Evolutionary conservation across 1,140 invertebrate genomes (phyloP), one percentile per base, ranked within the genome.

Genomic region (Macrotrachela quadricornifera): DNA sequence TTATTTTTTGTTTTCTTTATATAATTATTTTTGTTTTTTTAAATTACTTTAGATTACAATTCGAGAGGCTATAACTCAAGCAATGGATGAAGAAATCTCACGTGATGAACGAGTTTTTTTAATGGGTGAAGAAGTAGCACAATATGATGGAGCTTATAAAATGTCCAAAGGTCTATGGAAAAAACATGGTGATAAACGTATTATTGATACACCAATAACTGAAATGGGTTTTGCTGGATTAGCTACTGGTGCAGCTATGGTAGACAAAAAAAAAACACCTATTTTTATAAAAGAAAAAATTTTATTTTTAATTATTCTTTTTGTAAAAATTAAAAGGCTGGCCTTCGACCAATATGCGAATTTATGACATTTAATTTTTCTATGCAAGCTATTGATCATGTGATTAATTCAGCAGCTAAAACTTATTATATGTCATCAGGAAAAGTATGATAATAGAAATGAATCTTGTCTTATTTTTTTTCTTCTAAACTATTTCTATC

Each of bases 111-210:
- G 77, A 53, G 91, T 99, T 0, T 92, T 95, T 68, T 62, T 99
- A 16, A 61, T 97, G 44, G 92, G 92, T 40, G 91, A 96, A 71
- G 92, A 99, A 74, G 92, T 97, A 0, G 91, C 90, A n/a, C 77
- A 83, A 69, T 97, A 95, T 63, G 90, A 97, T 66, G 92, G 91
- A 54, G 90, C 91, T 18, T 97, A 96, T 62, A 97, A 96, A 63
- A 74, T 87, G 21, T 84, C 79, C 37, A 79, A 85, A 63, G 90
- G 90, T n/a, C 71, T 97, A 21, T 95, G 84, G 84, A 91, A 92
- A 66, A 95, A 96, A 67, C 95, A 88, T 72, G 91, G 91, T 9
- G 91, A 96, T 64, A 86, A 88, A 65, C 75, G 92, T 59, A 79
- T 97, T 0, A 85, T 94, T 44, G 92, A 97, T 65, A 97, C 92